Base-by-base conservation (phyloP, 2,797 vertebrate species). In the Yasuhikotakia modesta region DNA sequence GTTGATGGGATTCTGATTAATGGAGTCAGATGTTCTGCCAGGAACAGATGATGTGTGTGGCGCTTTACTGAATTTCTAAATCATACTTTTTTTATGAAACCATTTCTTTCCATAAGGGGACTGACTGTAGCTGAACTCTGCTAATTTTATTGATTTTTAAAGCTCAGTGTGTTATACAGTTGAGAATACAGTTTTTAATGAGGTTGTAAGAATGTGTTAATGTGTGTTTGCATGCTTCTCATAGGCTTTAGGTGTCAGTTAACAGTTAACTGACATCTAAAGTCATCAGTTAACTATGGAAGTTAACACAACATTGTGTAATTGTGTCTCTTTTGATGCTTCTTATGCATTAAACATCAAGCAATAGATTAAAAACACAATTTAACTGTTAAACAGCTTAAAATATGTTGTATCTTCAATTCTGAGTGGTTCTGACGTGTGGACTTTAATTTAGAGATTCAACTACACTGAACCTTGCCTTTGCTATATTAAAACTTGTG, bases 31-130 rank as follows among this genome's bases (percentile, higher is more conserved):
- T 30, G 24, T 77, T 21, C 57, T 77, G 46, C 75, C 66, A 70
- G 66, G 66, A 77, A 77, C n/a, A 61, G 66, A 77, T 60, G 65
- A 77, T 70, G 75, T 61, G 66, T 7, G 5, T 8, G 13, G 45
- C 66, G 63, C 63, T 77, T 77, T 70, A 70, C 55, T 70, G 55
- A 43, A 77, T 39, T 77, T 69, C 55, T 77, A 77, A 61, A 77
- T 70, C 55, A 50, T 48, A 13, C 43, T 27, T 22, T 68, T 32
- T 35, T 76, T 48, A 68, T 68, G 43, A 43, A 10, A 39, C 55
- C 24, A 69, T 68, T 76, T 48, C 65, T 77, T 45, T 77, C 19
- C n/a, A 17, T 61, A 63, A 76, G 55, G n/a, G 21, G 53, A 16
- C 65, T 48, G 13, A 35, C 32, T 16, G 6, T 57, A 60, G 55